These are phyloP conservation scores for Coilia nasus DNA, from an alignment of 2,797 vertebrate genomes.

Conservation along the genomic window DNA sequence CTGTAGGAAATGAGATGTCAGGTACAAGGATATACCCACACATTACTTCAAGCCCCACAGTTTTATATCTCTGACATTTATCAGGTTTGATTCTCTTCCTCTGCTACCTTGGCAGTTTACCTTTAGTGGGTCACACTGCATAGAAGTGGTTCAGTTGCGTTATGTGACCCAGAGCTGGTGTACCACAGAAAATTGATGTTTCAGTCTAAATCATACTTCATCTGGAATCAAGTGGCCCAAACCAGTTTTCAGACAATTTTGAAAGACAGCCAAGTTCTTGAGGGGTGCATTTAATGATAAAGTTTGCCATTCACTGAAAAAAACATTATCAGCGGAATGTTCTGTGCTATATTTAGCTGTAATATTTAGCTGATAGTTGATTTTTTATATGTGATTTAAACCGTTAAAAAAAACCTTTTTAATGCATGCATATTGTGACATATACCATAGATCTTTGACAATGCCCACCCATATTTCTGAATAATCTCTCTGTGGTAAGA, in stretches of 20 bases:
- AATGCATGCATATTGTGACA: too few species aligned
- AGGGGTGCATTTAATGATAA: not conserved
- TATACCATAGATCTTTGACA: too few species aligned
- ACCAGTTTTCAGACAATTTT: constrained; percentile 36
- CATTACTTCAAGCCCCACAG: not conserved
- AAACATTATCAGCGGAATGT: not conserved
- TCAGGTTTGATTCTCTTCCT: not conserved
- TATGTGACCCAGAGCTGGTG: constrained; percentile 26
- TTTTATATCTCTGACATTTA: not conserved
- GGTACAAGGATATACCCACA: too few species aligned
- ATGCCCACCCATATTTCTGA: too few species aligned
- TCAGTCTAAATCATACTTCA: constrained; percentile 29
- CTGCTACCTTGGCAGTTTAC: not conserved
- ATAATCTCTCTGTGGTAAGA: too few species aligned
- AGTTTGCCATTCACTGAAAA: not conserved
- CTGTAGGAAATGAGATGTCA: too few species aligned
- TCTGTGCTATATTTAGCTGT: too few species aligned
- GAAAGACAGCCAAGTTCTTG: not conserved
- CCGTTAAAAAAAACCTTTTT: too few species aligned
- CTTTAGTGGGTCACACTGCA: not conserved
- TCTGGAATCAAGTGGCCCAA: constrained; percentile 27
- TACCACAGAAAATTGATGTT: constrained; percentile 36
- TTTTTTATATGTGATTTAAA: too few species aligned
- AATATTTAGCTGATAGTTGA: too few species aligned
- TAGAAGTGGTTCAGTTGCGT: not conserved